Evolutionary conservation across 2,113 vertebrate genomes (phyloP).

Genomic region (Ptilonorhynchus violaceus): DNA sequence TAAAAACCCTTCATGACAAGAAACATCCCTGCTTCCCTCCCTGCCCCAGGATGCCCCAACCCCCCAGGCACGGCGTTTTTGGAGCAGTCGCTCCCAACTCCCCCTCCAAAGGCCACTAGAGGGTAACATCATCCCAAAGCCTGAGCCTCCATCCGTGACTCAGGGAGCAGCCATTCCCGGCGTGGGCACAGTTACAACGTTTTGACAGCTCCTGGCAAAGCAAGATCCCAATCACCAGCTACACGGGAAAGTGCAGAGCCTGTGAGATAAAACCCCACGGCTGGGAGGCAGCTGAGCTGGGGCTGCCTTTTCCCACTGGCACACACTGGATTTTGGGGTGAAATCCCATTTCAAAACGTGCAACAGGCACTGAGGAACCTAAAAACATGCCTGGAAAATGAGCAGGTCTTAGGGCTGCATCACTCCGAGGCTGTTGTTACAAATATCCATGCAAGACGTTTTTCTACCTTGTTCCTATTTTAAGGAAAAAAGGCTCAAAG

Average conservation of each 20-base stretch:
- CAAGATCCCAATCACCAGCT: not conserved
- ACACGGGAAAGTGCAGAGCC: not conserved
- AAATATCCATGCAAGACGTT: not conserved
- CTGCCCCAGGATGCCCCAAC: not conserved
- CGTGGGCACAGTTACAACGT: not conserved
- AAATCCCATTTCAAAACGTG: not conserved
- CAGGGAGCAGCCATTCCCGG: not conserved
- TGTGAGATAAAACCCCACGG: not conserved
- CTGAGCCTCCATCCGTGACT: not conserved
- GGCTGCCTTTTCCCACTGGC: not conserved
- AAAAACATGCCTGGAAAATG: not conserved
- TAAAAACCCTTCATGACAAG: not conserved
- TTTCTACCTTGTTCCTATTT: not conserved
- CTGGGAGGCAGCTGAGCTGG: not conserved
- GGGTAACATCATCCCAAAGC: conserved; percentile 30
- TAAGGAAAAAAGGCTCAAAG: not conserved
- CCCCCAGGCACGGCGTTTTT: not conserved
- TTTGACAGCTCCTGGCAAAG: conserved; percentile 9
- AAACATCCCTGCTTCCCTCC: not conserved
- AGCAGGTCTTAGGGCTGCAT: not conserved
- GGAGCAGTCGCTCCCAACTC: not conserved
- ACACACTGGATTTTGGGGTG: not conserved
- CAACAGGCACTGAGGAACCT: not conserved
- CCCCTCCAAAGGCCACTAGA: not conserved
- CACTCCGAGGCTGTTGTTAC: not conserved